A percentile compares a stretch with the other conserved stretches of the same genome.
These are phyloP conservation scores for Eretmocerus hayati DNA, from an alignment of 2,888 invertebrate species.

Conservation along the genomic window DNA sequence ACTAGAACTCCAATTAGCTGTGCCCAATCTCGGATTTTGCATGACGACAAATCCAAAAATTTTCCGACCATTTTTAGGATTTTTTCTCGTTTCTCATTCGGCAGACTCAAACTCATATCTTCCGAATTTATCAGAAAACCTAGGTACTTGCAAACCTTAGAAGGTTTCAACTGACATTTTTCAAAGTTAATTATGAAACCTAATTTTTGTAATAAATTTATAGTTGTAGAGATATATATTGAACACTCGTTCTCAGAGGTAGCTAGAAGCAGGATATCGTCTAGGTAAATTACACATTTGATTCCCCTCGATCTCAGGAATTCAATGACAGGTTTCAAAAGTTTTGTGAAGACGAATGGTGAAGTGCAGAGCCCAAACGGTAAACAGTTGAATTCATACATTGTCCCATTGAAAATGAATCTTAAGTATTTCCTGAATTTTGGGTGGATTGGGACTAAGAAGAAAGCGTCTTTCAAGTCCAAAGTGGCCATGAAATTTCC, in stretches of 20 bases:
- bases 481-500: not conserved
- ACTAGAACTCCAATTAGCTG: not conserved
- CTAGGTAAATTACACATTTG: not conserved
- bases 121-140: not conserved
- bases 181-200: constrained; percentile 5
- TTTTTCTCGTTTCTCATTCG: not conserved
- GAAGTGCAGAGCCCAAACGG: not conserved
- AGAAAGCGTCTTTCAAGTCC: not conserved
- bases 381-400: not conserved
- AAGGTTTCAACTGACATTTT: not conserved
- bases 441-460: not conserved
- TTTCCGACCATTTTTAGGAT: not conserved
- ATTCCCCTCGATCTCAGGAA: not conserved
- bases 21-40: not conserved
- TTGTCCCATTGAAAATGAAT: not conserved
- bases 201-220: constrained; percentile 1
- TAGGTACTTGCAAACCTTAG: not conserved
- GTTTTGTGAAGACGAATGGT: not conserved
- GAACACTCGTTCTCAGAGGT: not conserved
- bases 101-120: not conserved
- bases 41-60: not conserved
- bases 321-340: not conserved
- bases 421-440: not conserved
- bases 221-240: not conserved
- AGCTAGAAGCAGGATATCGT: constrained; percentile 2